phyloP scores from a whole-genome alignment of 2,888 invertebrate species.

The Leuctra nigra region DNA sequence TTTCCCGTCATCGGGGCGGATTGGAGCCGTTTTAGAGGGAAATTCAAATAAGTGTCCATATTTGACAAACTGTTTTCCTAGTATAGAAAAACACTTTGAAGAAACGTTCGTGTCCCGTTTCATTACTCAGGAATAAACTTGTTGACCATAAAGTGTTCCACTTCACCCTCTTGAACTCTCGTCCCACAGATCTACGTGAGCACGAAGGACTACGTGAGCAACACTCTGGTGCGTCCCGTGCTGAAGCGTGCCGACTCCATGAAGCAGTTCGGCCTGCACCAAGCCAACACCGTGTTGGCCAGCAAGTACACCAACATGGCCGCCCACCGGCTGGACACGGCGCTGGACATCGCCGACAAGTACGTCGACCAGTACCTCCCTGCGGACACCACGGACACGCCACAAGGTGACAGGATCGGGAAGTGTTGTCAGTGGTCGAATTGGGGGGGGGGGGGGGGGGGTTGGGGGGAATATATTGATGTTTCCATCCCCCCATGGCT shows the following conservation, averaged over 20 bases:
- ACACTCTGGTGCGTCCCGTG: slow-evolving; percentile 57
- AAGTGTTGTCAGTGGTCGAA: no score
- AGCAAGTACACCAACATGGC: slow-evolving; percentile 67
- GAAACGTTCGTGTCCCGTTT: no score
- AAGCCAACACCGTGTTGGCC: slow-evolving; percentile 52
- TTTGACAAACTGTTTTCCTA: no score
- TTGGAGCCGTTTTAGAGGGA: background rate
- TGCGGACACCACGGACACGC: slow-evolving; percentile 51
- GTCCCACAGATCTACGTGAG: slow-evolving; percentile 64
- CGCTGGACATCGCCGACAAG: slow-evolving; percentile 68
- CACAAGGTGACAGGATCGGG: background rate
- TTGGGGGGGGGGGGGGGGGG: no score
- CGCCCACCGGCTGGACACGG: slow-evolving; percentile 66
- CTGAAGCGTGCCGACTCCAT: slow-evolving; percentile 74
- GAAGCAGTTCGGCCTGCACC: slow-evolving; percentile 57
- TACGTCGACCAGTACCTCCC: slow-evolving; percentile 78
- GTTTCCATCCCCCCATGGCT: no score
- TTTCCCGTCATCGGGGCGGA: background rate
- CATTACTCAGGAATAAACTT: no score
- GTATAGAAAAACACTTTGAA: no score
- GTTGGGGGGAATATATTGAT: no score
- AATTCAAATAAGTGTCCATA: background rate
- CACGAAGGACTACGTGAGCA: slow-evolving; percentile 68
- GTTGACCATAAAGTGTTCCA: background rate
- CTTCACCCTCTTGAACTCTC: slow-evolving; percentile 32